phyloP scores from a whole-genome alignment of 1,140 invertebrate species.

The Adoxophyes honmai region DNA sequence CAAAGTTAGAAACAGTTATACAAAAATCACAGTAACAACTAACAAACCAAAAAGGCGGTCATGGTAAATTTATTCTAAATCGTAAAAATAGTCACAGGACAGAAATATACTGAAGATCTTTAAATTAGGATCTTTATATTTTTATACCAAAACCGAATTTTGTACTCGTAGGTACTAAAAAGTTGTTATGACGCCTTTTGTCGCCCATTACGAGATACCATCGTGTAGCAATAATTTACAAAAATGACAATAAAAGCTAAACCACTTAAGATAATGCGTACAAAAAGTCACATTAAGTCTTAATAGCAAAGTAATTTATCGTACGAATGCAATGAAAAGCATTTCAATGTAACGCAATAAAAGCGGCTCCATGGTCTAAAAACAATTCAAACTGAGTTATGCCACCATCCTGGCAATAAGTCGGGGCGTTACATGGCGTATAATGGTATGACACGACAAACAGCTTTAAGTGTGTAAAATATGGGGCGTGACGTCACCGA shows the following conservation, averaged over 20 bases:
- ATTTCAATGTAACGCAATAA: conserved; percentile 59
- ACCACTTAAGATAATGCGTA: conserved; percentile 45
- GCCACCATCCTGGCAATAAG: conserved; percentile 60
- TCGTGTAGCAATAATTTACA: no score
- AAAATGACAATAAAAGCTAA: conserved; percentile 30
- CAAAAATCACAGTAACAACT: no score
- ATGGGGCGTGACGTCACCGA: conserved; percentile 67
- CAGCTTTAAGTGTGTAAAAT: conserved; percentile 76
- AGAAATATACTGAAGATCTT: no score
- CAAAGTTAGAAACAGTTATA: no score
- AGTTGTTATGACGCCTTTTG: no score
- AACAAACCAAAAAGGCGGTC: no score
- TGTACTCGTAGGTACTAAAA: no score
- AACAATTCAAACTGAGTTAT: conserved; percentile 73
- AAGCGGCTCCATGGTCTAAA: conserved; percentile 48
- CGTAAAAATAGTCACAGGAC: no score
- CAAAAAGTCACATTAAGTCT: conserved; percentile 52
- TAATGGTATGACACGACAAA: conserved; percentile 76
- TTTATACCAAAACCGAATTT: no score
- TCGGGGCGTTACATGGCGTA: conserved; percentile 69
- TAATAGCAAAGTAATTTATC: conserved; percentile 60
- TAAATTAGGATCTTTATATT: no score
- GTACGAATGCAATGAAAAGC: conserved; percentile 51
- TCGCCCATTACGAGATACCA: no score
- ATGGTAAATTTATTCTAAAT: no score